Conservation (phyloP, 2,888 invertebrate genomes). For the Aphrophora alni region DNA sequence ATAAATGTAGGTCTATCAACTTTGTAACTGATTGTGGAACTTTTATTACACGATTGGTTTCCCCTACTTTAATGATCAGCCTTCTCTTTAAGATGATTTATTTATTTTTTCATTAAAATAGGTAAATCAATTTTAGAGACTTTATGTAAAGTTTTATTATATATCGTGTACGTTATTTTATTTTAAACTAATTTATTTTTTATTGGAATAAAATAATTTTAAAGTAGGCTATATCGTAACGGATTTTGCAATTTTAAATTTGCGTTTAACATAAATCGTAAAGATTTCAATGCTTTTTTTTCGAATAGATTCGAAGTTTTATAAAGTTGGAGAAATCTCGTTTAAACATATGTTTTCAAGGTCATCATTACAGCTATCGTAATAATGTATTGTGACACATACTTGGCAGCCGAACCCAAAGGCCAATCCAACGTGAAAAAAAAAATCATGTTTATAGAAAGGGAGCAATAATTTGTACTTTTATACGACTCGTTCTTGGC, state of each 20-base stretch:
- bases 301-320: no score
- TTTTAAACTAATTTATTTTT: no score
- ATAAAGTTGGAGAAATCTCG: no score
- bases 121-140: no score
- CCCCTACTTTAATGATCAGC: neutral
- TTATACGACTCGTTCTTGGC: neutral
- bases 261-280: no score
- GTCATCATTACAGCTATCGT: neutral
- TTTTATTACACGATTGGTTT: neutral
- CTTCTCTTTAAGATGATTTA: neutral
- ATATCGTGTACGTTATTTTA: no score
- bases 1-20: neutral
- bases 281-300: no score
- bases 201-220: no score
- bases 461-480: neutral
- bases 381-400: neutral
- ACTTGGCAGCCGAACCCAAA: neutral
- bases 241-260: no score
- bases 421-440: neutral
- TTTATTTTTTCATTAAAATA: no score
- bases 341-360: neutral
- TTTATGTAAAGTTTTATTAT: no score
- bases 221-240: no score
- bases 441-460: neutral
- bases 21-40: neutral